Percentiles rank a stretch among this genome's conserved stretches.
phyloP scores from a whole-genome alignment of 1,140 invertebrate species.

The Sitobion miscanthi region DNA sequence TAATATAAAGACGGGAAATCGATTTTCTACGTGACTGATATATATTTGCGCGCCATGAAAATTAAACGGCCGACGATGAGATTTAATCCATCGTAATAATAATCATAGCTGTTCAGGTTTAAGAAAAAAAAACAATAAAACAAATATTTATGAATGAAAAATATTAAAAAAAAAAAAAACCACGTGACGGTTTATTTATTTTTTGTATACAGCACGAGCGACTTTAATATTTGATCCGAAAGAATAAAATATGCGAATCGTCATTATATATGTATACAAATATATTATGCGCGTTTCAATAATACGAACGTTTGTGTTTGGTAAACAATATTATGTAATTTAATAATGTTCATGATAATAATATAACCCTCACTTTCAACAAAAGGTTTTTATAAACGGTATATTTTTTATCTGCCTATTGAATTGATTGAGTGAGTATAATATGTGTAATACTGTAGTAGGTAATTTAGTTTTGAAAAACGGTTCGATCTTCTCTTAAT shows the following conservation, averaged over 20 bases:
- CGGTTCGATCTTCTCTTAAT: not conserved
- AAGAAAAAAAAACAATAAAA: not conserved
- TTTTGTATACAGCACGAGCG: not conserved
- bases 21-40: constrained; percentile 34
- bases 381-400: not conserved
- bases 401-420: not conserved
- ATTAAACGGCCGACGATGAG: not conserved
- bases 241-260: not conserved
- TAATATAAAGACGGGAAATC: constrained; percentile 1
- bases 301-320: not conserved
- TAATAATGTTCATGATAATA: not conserved
- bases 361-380: not conserved
- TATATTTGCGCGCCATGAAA: not conserved
- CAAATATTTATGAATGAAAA: not conserved
- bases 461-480: not conserved
- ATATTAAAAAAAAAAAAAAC: not conserved
- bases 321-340: not conserved
- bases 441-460: not conserved
- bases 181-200: not conserved
- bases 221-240: not conserved
- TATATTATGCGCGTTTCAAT: not conserved
- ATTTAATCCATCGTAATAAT: not conserved
- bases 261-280: not conserved
- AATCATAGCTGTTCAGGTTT: not conserved
- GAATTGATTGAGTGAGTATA: not conserved